Evolutionary conservation across 2,888 invertebrate species (phyloP), one percentile per base, ranked within the genome.

Genomic region (Lysandra coridon): DNA sequence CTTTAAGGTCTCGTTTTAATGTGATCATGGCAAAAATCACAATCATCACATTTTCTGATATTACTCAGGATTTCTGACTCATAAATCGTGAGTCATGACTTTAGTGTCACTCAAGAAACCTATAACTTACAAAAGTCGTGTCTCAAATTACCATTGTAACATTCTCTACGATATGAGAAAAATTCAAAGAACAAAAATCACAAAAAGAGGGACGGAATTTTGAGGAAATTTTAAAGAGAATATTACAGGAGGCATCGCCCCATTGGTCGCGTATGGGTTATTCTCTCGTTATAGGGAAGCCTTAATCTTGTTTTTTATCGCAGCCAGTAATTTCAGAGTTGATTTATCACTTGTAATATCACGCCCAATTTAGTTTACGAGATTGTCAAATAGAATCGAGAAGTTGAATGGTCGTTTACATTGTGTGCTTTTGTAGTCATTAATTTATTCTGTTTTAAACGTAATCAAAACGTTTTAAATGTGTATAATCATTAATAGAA

Each of bases 261-360:
- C 40, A 78, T 30, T 60, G 33, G 60, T 33, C 73, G 69, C 73
- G 74, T 78, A 73, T 57, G 57, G 74, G 73, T 60, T 73, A 57
- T 79, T 73, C 49, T 60, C 53, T 57, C 73, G 78, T 79, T 78
- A 79, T 53, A 74, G 74, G 57, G 73, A 30, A 79, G 12, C 74
- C 60, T 49, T 73, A 73, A 78, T 73, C 78, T 73, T 37, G 57
- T 73, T 78, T 78, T 78, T 73, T 57, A 73, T 57, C 57, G 60
- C 53, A 73, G 37, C 73, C 73, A 33, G 57, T 78, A 37, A 78
- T 78, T 78, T 78, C 73, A 37, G 78, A 73, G 53, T 78, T 78
- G 78, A 78, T 73, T 73, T 73, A 78, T 33, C 73, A n/a, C 49
- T 78, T 40, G 30, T 73, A 53, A 78, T 78, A 78, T 33, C 78